Evolutionary conservation across 2,888 invertebrate genomes (phyloP), one percentile per base, ranked within the genome.

Genomic region (Callimorpha dominula): DNA sequence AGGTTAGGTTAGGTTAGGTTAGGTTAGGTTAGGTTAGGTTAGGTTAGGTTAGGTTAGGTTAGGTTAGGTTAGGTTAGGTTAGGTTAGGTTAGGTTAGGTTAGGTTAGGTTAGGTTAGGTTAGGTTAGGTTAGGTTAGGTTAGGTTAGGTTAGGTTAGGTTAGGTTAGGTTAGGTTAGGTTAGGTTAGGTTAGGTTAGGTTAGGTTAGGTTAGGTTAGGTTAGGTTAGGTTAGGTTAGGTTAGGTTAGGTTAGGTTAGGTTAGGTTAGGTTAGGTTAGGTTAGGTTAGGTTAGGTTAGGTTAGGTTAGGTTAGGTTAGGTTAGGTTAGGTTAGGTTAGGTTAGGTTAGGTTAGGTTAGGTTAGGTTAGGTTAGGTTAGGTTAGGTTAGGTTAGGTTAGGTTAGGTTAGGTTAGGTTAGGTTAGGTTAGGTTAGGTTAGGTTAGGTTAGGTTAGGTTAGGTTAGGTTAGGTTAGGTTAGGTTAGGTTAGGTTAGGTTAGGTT

Each of bases 361-460:
- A 71, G 71, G 71, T 71, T 71, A 71, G 71, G 71, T 71, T 71
- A 71, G 71, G 71, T 71, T 73, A 73, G 73, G 73, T 73, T 73
- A 70, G 70, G 73, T 69, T 69, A 73, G 70, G 70, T 73, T 73
- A 65, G 62, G 70, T 65, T 65, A 73, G 69, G n/a, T n/a, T n/a
- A n/a, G n/a, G n/a, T n/a, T n/a, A n/a, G 65, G n/a, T 66, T 70
- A 69, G 68, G 68, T 65, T 65, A 69, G 65, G 65, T 68, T 68
- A 73, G 71, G 71, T 72, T 72, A 71, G 71, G 71, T 71, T 71
- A 71, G 71, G 71, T 71, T 71, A 71, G 71, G 71, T 71, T 71
- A n/a, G 66, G 71, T n/a, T n/a, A n/a, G n/a, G n/a, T n/a, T n/a
- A n/a, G n/a, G n/a, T n/a, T n/a, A n/a, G n/a, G n/a, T n/a, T n/a